Evolutionary conservation across 2,113 vertebrate species (phyloP).

Genomic region (Cinclus cinclus): DNA sequence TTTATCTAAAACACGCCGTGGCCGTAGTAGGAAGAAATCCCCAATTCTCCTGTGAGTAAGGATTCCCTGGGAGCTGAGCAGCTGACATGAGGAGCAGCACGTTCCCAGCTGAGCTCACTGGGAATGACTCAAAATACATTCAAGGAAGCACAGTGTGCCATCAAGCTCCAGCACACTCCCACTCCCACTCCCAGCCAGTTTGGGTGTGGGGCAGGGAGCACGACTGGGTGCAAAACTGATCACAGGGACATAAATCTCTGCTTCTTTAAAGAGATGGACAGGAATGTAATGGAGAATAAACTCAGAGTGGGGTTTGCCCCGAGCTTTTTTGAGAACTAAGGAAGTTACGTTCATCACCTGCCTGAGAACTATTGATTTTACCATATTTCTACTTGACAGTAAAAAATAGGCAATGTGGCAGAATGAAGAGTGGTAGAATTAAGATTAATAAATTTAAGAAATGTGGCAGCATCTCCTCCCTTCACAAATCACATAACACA

Average conservation of each 20-base stretch:
- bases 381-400: neutral
- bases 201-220: neutral
- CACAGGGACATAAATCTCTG: fast-evolving
- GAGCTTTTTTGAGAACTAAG: neutral
- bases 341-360: neutral
- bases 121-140: neutral
- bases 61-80: neutral
- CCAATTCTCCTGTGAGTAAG: neutral
- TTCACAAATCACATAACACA: neutral
- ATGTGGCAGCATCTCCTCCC: neutral
- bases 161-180: neutral
- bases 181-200: neutral
- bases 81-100: conserved; percentile 46
- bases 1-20: fast-evolving
- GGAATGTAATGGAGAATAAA: neutral
- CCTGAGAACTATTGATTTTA: neutral
- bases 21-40: neutral
- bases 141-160: neutral
- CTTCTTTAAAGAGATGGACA: neutral
- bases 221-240: fast-evolving
- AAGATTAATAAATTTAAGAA: neutral
- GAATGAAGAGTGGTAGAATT: neutral
- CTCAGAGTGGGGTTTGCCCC: neutral
- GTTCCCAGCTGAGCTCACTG: conserved; percentile 57
- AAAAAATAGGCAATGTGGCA: neutral